Conservation (phyloP, 2,113 vertebrate species). For the Muntiacus muntjak region DNA sequence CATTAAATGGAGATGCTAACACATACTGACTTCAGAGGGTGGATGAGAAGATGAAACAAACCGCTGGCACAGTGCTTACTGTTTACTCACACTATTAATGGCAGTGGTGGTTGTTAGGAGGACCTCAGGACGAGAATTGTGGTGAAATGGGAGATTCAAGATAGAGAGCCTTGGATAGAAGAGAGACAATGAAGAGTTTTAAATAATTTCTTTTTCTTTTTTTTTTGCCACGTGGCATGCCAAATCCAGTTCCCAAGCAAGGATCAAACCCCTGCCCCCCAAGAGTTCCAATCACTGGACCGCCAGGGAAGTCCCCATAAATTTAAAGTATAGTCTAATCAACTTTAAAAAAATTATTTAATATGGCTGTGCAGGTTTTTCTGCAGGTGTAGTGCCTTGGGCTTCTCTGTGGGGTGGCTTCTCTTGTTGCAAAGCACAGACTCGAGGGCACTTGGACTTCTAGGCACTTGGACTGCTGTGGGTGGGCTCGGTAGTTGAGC, state of each 20-base stretch:
- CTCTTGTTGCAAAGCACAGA: neutral
- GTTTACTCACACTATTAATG: neutral
- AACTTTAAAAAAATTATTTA: neutral
- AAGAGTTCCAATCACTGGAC: neutral
- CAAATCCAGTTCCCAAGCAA: neutral
- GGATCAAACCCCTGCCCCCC: neutral
- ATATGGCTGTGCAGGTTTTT: neutral
- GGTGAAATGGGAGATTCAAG: neutral
- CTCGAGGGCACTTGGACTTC: neutral
- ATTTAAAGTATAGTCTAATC: neutral
- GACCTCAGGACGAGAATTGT: neutral
- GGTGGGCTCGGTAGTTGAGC: neutral
- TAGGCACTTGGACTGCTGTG: neutral
- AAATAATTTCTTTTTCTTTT: neutral
- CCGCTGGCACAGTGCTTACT: neutral
- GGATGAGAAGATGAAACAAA: neutral
- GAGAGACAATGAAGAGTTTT: neutral
- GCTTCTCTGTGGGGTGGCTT: neutral
- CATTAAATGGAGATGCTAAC: neutral
- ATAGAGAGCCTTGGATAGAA: neutral
- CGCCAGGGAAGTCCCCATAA: neutral
- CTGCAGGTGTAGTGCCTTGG: rapidly evolving
- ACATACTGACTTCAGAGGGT: neutral
- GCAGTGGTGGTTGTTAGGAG: neutral
- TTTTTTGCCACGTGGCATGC: neutral